Evolutionary conservation across 2,888 invertebrate species (phyloP).

Genomic region (Aphrophora alni): DNA sequence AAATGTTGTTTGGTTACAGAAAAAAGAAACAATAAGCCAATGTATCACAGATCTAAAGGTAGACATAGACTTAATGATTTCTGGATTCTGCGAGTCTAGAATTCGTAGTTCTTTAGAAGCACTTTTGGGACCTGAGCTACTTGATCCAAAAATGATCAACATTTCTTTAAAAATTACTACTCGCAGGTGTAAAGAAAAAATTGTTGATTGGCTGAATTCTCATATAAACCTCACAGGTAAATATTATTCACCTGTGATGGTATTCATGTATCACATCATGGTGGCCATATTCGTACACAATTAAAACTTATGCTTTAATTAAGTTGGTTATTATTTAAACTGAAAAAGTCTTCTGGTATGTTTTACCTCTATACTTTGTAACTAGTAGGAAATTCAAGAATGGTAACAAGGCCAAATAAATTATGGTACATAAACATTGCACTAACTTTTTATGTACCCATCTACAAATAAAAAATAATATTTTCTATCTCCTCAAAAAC

Average conservation of each 20-base stretch:
- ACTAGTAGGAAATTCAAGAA: no score
- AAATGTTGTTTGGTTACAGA: not conserved
- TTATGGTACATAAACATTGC: no score
- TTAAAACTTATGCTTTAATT: no score
- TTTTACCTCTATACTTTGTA: no score
- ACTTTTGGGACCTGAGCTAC: slow-evolving; percentile 28
- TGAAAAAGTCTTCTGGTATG: no score
- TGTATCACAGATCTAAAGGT: not conserved
- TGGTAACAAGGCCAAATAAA: no score
- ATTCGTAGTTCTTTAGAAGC: not conserved
- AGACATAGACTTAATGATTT: not conserved
- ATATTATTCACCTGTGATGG: not conserved
- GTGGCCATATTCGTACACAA: no score
- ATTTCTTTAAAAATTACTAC: slow-evolving; percentile 21
- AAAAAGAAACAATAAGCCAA: not conserved
- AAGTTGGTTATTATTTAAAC: no score
- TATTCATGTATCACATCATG: no score
- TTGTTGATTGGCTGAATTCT: slow-evolving; percentile 34
- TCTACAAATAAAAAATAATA: no score
- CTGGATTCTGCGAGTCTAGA: not conserved
- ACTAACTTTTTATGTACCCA: no score
- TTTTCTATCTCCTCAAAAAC: no score
- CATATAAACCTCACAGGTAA: slow-evolving; percentile 32
- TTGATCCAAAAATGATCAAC: not conserved
- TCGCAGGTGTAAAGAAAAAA: slow-evolving; percentile 28